Evolutionary conservation across 2,113 vertebrate species (phyloP).

Genomic region (Phalacrocorax brasilianus): DNA sequence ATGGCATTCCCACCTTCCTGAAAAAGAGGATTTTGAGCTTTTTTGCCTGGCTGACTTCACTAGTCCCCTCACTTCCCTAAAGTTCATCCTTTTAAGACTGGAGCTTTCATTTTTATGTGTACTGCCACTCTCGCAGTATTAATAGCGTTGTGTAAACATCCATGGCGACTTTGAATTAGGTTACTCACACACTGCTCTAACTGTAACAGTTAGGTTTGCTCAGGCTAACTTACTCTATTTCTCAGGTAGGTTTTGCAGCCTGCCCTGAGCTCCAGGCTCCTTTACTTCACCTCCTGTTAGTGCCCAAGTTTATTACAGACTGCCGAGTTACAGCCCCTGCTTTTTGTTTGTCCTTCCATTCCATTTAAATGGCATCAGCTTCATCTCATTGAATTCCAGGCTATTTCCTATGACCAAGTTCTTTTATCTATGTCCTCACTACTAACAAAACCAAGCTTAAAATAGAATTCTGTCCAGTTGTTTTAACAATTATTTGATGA

Average conservation of each 20-base stretch:
- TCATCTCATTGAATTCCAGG: background rate
- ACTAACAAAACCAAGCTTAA: background rate
- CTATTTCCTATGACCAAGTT: background rate
- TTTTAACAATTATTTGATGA: background rate
- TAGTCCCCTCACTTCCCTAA: background rate
- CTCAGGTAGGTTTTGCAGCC: background rate
- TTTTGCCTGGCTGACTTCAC: background rate
- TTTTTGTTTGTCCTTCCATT: slow-evolving; percentile 2
- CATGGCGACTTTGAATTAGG: background rate
- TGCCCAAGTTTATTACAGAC: background rate
- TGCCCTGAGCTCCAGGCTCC: background rate
- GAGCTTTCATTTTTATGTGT: background rate
- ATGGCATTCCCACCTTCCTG: background rate
- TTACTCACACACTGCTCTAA: background rate
- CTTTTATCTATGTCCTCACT: background rate
- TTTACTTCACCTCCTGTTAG: background rate
- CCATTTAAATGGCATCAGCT: slow-evolving; percentile 9
- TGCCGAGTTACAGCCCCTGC: background rate
- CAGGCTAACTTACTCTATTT: background rate
- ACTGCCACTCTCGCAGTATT: background rate
- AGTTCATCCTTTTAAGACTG: background rate
- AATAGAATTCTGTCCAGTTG: background rate
- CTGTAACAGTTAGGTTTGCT: background rate
- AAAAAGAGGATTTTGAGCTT: background rate
- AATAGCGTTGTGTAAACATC: background rate